Evolutionary conservation across 2,888 invertebrate genomes (phyloP), one percentile per base, ranked within the genome.

Genomic region (Listrodromus nycthemerus): DNA sequence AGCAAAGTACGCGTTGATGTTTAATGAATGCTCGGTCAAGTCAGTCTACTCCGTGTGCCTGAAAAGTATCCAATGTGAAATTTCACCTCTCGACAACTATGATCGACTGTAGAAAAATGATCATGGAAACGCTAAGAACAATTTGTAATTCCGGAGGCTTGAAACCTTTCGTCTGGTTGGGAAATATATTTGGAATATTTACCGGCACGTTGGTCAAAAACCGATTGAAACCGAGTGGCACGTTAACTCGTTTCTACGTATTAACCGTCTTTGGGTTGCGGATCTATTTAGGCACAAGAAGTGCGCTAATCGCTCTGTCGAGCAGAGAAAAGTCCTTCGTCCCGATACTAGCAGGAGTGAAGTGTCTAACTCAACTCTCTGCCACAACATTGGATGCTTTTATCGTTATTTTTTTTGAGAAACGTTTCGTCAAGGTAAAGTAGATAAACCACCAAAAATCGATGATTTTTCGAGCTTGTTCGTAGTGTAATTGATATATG

Each of bases 111-210:
- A 6, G 1, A 61, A 61, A 61, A 61, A n/a, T 61, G 27, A 13
- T 61, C 10, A 24, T 16, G 6, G 5, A 30, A 27, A 27, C 4
- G 13, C 27, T 24, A 5, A 27, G 61, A n/a, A 37, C 37, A 61
- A 13, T 41, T 21, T 7, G 13, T 1, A n/a, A 21, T 30, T 70
- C 10, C 3, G 16, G 27, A 0, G 63, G 52, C 19, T 27, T 80
- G n/a, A 52, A 24, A 4, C 69, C 75, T 4, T 80, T 80, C 30
- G 21, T 74, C 5, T 30, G 37, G 19, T 8, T 80, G n/a, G 65
- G 70, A 13, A 75, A 75, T 52, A 19, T 61, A 10, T 48, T 50
- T 33, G 80, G 80, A 1, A 52, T 52, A 30, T 75, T 75, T 41
- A 52, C 19, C 1, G 75, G 80, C 24, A 37, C n/a, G 24, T 75